phyloP scores from a whole-genome alignment of 2,888 invertebrate genomes.

The Zonitis immaculata region DNA sequence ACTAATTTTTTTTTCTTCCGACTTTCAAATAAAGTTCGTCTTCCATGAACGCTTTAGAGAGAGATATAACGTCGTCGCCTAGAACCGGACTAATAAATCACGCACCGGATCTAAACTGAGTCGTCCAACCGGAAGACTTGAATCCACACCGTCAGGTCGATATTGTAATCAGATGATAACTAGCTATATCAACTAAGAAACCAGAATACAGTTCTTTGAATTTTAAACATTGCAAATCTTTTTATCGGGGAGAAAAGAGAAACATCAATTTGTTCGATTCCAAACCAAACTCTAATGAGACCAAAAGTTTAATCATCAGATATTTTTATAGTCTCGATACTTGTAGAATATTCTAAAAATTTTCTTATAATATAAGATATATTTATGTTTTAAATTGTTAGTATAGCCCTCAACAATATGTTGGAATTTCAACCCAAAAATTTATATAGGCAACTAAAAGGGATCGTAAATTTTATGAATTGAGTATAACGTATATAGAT shows the following conservation, averaged over 20 bases:
- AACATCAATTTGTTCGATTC: background rate
- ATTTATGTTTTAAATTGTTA: background rate
- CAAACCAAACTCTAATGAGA: background rate
- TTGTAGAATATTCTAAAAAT: background rate
- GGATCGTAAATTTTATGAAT: conserved; percentile 7
- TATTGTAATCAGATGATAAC: conserved; percentile 20
- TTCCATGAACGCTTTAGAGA: background rate
- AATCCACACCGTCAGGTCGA: conserved; percentile 18
- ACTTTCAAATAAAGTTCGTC: background rate
- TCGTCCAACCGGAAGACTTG: conserved; percentile 15
- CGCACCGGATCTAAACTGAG: conserved; percentile 14
- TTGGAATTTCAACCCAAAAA: conserved; percentile 3
- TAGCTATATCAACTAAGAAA: conserved; percentile 16
- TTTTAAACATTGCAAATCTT: background rate
- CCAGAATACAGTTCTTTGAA: conserved; percentile 2
- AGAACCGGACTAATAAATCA: conserved; percentile 28
- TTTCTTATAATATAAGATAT: too few species aligned
- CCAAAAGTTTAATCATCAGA: background rate
- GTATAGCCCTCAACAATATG: background rate
- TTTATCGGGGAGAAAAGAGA: background rate
- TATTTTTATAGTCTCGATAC: background rate
- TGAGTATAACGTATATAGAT: conserved; percentile 4
- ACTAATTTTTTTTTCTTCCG: background rate
- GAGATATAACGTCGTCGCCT: background rate
- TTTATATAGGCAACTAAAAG: conserved; percentile 1